These are phyloP conservation scores for Catalaphyllia jardinei DNA, from an alignment of 64 coral and sea anemone species.

Conservation along the genomic window DNA sequence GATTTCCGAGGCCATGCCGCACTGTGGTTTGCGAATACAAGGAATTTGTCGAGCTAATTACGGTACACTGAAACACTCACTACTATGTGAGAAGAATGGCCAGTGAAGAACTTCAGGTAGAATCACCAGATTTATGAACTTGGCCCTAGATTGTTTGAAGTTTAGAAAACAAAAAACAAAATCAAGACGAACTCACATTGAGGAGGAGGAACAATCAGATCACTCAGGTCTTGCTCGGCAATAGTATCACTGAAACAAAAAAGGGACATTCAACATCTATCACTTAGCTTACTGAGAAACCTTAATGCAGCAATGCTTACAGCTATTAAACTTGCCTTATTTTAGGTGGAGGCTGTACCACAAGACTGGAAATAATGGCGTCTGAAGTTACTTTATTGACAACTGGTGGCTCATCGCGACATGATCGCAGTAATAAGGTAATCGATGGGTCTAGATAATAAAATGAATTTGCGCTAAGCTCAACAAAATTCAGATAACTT, in stretches of 20 bases:
- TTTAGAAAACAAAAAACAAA: not conserved
- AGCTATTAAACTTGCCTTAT: conserved; percentile 64
- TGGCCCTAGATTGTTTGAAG: too few relatives aligned
- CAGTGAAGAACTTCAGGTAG: too few relatives aligned
- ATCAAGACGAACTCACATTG: conserved; percentile 57
- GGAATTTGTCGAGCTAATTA: too few relatives aligned
- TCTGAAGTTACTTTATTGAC: conserved; percentile 82
- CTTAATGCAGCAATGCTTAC: too few relatives aligned
- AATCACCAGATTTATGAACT: too few relatives aligned
- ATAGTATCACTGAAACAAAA: conserved; percentile 75
- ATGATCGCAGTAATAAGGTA: conserved; percentile 79
- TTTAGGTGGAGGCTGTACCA: conserved; percentile 83
- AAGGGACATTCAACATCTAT: not conserved
- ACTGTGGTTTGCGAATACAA: too few relatives aligned
- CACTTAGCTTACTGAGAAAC: too few relatives aligned
- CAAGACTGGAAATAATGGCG: conserved; percentile 84
- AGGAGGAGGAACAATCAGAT: conserved; percentile 89
- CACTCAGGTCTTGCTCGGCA: conserved; percentile 74
- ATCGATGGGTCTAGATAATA: conserved; percentile 79
- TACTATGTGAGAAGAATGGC: too few relatives aligned
- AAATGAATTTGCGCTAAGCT: not conserved
- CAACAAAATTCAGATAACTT: not conserved
- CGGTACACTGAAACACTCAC: too few relatives aligned
- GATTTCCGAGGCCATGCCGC: too few relatives aligned
- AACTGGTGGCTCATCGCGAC: conserved; percentile 84